Evolutionary conservation across 2,888 invertebrate genomes (phyloP), one percentile per base, ranked within the genome.

Genomic region (Apeira syringaria): DNA sequence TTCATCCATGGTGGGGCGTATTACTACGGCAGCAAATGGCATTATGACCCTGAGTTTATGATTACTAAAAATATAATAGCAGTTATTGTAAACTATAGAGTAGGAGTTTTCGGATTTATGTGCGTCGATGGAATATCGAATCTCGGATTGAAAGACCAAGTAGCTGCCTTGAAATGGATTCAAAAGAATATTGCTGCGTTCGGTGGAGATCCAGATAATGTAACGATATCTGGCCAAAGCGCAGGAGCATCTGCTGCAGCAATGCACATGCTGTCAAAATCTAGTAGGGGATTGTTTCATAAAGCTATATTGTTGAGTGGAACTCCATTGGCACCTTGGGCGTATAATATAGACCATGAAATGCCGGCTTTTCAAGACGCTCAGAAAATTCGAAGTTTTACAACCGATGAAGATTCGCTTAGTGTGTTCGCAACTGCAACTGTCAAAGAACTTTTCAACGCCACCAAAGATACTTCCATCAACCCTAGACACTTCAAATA

Each of bases 1-100:
- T 88, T 75, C 64, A 56, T 88, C 12, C 89, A 88, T 45, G 88
- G 88, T 0, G 89, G 88, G 20, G 85, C 73, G 0, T 89, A 83
- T 44, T 88, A 80, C 53, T 80, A 81, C 53, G 89, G 89, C 22
- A 74, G 73, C 40, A 85, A 86, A 53, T 75, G 76, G 53, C 69
- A 86, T 7, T 88, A 87, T 41, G 80, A 87, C 33, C 83, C 87
- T 4, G 75, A 84, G 51, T 85, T 77, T 58, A 70, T 89, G 43
- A 83, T 88, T 62, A 59, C 61, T 3, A 84, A 82, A 30, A 74
- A 78, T 42, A 65, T 76, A 0, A 56, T 87, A 20, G 77, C 73
- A 0, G 83, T 86, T 1, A 72, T 73, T 5, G 61, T 80, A 1
- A 89, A 87, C 61, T 89, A 87, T 44, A 71, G 89, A 39, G 59